Base-by-base conservation (phyloP, 2,888 invertebrate genomes). In the Aphidius colemani region DNA sequence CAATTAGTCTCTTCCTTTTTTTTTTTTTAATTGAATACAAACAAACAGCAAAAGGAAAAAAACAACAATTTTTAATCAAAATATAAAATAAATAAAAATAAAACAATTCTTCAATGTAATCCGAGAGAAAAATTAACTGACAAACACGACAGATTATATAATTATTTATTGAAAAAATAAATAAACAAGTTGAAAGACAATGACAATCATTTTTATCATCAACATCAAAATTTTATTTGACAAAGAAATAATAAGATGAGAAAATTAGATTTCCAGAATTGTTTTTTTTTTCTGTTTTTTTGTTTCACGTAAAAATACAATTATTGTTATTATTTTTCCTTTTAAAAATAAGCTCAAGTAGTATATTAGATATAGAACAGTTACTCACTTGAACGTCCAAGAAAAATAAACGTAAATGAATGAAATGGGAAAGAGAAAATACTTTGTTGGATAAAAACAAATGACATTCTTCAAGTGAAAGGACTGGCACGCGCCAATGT, bases 401-500 rank as follows among this genome's bases (percentile, higher is more conserved):
- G 8, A 58, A n/a, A 39, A 48, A 60, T 44, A 53, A 39, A 60
- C 18, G 58, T 46, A 59, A 56, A 55, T 56, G 53, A 55, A 61
- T 63, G 48, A 58, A 55, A 46, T 7, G n/a, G 48, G 53, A 58
- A 30, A 46, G 4, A 46, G 4, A 30, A 44, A 30, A 56, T 56
- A 44, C 13, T 45, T n/a, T 11, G 64, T 66, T 69, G 65, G 74
- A 72, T 74, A 72, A 70, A 78, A 79, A 79, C 72, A 78, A 79
- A 79, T 79, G 76, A 73, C 69, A 73, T 72, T 71, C 69, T 69
- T 67, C 53, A 66, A 69, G 66, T 53, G 70, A 67, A 66, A 72
- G 72, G 69, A 69, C 68, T 67, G 70, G 75, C 79, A 79, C 80
- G 80, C 73, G 70, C 73, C 72, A 66, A 66, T 70, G 73, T 74